phyloP scores from a whole-genome alignment of 2,113 vertebrate genomes.

The Shinisaurus crocodilurus region DNA sequence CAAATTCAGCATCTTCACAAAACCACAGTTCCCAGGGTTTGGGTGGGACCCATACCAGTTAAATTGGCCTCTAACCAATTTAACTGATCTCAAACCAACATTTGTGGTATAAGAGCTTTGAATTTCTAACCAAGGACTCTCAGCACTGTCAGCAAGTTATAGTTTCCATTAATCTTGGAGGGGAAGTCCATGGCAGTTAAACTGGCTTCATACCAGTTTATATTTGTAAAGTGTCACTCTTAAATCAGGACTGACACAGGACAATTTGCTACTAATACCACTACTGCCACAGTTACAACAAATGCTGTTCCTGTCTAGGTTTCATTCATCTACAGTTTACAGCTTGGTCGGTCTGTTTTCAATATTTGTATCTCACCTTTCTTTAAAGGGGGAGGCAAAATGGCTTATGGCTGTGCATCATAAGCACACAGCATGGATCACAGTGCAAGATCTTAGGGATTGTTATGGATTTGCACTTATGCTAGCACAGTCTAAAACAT shows the following conservation, averaged over 20 bases:
- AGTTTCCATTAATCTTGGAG: neutral
- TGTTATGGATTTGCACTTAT: neutral
- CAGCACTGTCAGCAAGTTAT: neutral
- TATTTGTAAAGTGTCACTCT: neutral
- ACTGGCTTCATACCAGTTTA: neutral
- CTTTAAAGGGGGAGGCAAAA: neutral
- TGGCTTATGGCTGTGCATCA: neutral
- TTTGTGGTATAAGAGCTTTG: neutral
- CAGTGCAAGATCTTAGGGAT: neutral
- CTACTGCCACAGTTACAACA: neutral
- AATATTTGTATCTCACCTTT: neutral
- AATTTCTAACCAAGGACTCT: neutral
- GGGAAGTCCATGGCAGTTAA: neutral
- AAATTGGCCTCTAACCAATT: neutral
- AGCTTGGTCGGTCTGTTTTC: neutral
- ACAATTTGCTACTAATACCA: neutral
- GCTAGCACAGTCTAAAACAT: neutral
- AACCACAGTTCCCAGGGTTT: neutral
- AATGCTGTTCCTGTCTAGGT: neutral
- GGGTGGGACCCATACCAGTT: neutral
- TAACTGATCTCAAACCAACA: neutral
- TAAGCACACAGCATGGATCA: neutral
- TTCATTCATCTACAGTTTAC: neutral
- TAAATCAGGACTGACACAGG: neutral
- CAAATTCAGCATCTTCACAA: neutral